Conservation (phyloP, 2,113 vertebrate species). For the Semicossyphus pulcher region DNA sequence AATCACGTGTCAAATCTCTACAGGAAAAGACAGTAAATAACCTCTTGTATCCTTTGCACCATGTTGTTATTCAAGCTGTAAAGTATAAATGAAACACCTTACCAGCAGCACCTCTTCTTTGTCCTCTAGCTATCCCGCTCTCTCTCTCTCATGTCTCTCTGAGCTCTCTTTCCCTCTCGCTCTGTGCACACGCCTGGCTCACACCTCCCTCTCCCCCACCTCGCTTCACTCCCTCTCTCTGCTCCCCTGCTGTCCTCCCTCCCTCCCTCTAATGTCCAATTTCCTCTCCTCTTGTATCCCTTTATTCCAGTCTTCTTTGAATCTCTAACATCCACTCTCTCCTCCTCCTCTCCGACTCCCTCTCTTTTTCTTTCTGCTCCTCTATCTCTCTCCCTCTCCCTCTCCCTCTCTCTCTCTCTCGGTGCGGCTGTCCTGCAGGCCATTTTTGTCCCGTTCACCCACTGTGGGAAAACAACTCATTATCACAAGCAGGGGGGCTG, state of each 20-base stretch:
- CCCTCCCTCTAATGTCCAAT: constrained; percentile 18
- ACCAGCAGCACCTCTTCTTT: constrained; percentile 59
- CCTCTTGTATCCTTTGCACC: neutral
- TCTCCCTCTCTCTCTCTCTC: constrained; percentile 28
- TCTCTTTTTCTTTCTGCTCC: constrained; percentile 17
- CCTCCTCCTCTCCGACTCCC: neutral
- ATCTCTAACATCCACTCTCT: constrained; percentile 24
- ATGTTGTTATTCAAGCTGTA: constrained; percentile 12
- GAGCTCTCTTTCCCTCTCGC: constrained; percentile 32
- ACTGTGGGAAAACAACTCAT: constrained; percentile 87
- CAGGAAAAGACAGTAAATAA: neutral
- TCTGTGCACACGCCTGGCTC: constrained; percentile 49
- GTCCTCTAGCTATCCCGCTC: constrained; percentile 36
- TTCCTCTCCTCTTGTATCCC: constrained; percentile 40
- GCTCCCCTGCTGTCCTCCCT: constrained; percentile 26
- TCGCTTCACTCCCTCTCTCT: constrained; percentile 22
- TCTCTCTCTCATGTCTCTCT: constrained; percentile 45
- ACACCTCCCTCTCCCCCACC: constrained; percentile 34
- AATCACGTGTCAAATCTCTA: neutral
- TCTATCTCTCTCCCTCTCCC: constrained; percentile 12
- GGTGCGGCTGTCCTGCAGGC: constrained; percentile 52
- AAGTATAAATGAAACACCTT: constrained; percentile 65
- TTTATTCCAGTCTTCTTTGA: constrained; percentile 44
- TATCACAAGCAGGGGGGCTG: constrained; percentile 66
- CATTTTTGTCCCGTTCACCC: constrained; percentile 73